Percentiles rank a stretch among this genome's conserved stretches.
Evolutionary conservation across 2,888 invertebrate genomes (phyloP).

Genomic region (Dicycla oo): DNA sequence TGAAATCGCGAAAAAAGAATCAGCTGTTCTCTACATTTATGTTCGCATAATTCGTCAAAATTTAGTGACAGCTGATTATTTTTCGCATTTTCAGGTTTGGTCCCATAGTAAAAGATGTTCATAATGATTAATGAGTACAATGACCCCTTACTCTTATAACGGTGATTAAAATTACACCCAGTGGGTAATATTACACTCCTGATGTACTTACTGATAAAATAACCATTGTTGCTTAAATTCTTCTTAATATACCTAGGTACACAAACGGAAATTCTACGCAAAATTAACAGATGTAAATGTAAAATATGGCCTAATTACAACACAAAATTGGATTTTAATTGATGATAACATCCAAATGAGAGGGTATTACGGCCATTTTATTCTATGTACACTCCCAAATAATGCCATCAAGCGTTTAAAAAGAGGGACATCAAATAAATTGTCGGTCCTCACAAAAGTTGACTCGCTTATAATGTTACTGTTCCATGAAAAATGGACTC

Average conservation of each 20-base stretch:
- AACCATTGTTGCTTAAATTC: neutral
- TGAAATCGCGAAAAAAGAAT: no score
- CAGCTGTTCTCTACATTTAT: no score
- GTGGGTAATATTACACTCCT: no score
- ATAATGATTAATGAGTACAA: no score
- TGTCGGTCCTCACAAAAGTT: conserved; percentile 59
- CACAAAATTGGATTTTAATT: conserved; percentile 47
- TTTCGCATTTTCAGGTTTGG: no score
- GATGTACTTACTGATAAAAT: neutral
- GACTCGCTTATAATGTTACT: conserved; percentile 60
- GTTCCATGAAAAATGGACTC: conserved; percentile 72
- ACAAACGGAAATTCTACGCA: conserved; percentile 8
- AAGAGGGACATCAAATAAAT: conserved; percentile 64
- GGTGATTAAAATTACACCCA: no score
- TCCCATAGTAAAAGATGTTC: no score
- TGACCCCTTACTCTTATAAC: no score
- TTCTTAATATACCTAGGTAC: conserved; percentile 11
- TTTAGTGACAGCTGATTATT: no score
- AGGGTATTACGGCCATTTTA: conserved; percentile 37
- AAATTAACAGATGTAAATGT: conserved; percentile 26
- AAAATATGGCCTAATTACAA: conserved; percentile 37
- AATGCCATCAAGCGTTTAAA: conserved; percentile 52
- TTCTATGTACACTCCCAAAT: conserved; percentile 41
- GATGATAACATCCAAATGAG: conserved; percentile 51
- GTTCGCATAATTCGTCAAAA: no score